Evolutionary conservation across 2,113 vertebrate genomes (phyloP), one percentile per base, ranked within the genome.

Genomic region (Cyphomyrus plagiostoma): DNA sequence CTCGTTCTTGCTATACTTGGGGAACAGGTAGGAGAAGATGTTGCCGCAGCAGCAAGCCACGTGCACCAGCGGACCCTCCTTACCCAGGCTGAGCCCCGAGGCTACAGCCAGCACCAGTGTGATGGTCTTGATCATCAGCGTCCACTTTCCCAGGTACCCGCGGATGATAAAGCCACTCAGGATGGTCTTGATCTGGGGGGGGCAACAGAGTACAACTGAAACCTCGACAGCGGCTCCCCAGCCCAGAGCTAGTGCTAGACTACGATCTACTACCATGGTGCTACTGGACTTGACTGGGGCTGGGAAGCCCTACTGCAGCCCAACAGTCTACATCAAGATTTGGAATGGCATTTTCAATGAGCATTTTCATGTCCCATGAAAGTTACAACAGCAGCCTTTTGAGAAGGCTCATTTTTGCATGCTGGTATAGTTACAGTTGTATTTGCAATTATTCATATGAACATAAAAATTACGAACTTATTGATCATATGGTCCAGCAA

Each of bases 21-120:
- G 98, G 94, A 99, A 99, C 92, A 99, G 97, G 96, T 99, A 99
- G 90, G 98, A 99, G 96, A 99, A 99, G 94, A 99, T 99, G 96
- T 99, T 99, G 90, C 98, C 98, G 86, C 98, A 99, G 96, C 98
- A 99, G 94, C 98, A 99, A 91, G 98, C 98, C 93, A 99, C 98
- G 4, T 99, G 98, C 74, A 99, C 98, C 91, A 99, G 93, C 10
- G 98, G 98, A 0, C 98, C 98, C 93, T 99, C 98, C 94, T 99
- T 99, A 90, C 98, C 98, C 94, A 99, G 97, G 93, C 98, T 99
- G 91, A 99, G 96, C 80, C 98, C 98, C 2, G 98, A 99, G 45
- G 98, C 98, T 74, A 99, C 98, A 3, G 98, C 98, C 95, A 99
- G 94, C 50, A 99, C 98, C 95, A 99, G 96, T 0, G 98, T 99